Evolutionary conservation across 2,113 vertebrate genomes (phyloP), one percentile per base, ranked within the genome.

Genomic region (Rana temporaria): DNA sequence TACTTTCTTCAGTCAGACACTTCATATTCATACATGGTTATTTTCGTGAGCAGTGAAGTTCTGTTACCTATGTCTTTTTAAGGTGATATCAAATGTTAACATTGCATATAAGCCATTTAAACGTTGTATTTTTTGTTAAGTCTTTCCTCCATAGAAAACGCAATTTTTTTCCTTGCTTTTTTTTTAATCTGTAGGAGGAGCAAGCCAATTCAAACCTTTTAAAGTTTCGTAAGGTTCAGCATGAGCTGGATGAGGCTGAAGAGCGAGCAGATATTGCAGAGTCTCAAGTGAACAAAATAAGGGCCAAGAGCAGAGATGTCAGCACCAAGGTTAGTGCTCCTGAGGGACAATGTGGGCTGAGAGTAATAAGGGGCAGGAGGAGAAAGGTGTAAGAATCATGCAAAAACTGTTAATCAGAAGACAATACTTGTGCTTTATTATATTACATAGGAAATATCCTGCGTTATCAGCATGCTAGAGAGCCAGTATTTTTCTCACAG

Each of bases 301-400:
- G 85, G 63, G 82, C 79, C 64, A 87, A 87, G 76, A 87, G 82
- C 19, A 79, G 86, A 19, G 86, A 87, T 53, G 91, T 90, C 9
- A 85, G 77, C 12, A 85, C 52, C 26, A 94, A 93, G 89, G 90
- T 91, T 22, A 68, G 72, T 48, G 9, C 4, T 63, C 22, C 19
- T 20, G 18, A 67, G 32, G 15, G 30, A 18, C 8, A 30, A 17
- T 2, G 24, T 30, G 22, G 5, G 16, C 3, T 34, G 22, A 15
- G 8, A 26, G 3, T 22, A 38, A 38, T 38, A 38, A 38, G 2
- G 34, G 34, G 34, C 34, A 38, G 52, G 18, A 16, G 18, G n/a
- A 48, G 68, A 38, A 8, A 38, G 34, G 34, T 5, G 14, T 11
- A 15, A 70, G 9, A 70, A 22, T 62, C 18, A n/a, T 19, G 59